phyloP scores from a whole-genome alignment of 2,797 vertebrate species.

The Ara ararauna region DNA sequence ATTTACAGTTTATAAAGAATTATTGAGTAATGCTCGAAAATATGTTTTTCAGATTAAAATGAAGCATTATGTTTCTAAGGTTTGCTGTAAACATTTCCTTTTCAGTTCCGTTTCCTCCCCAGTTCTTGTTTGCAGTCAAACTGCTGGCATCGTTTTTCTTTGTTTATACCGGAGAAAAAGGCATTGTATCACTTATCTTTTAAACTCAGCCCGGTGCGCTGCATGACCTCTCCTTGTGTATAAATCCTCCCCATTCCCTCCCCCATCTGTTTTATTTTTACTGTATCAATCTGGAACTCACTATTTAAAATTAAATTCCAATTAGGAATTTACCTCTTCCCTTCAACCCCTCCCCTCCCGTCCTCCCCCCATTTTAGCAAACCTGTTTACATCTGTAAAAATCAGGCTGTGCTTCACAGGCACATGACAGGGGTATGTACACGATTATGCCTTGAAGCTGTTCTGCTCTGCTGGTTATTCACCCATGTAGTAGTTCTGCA shows the following conservation, averaged over 20 bases:
- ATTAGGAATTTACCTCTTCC: conserved; percentile 41
- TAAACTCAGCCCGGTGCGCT: not conserved
- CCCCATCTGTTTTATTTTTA: not conserved
- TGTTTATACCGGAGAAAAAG: conserved; percentile 20
- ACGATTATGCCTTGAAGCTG: not conserved
- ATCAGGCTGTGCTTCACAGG: not conserved
- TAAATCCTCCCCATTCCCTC: not conserved
- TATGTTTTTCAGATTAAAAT: not conserved
- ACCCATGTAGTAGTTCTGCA: not conserved
- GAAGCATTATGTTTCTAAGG: not conserved
- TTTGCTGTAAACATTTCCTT: conserved; percentile 26
- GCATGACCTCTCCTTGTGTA: not conserved
- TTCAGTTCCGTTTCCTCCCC: not conserved
- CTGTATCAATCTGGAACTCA: not conserved
- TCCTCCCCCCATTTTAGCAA: not conserved
- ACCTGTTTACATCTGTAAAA: conserved; percentile 17
- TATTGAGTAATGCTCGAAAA: not conserved
- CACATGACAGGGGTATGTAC: not conserved
- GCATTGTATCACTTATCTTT: conserved; percentile 47
- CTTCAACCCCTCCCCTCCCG: not conserved
- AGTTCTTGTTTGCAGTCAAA: not conserved
- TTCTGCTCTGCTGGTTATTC: not conserved
- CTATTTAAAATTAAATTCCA: not conserved
- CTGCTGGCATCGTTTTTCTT: conserved; percentile 9
- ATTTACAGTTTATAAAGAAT: not conserved